Conservation (phyloP, 1,140 invertebrate genomes). For the Papilio machaon region DNA sequence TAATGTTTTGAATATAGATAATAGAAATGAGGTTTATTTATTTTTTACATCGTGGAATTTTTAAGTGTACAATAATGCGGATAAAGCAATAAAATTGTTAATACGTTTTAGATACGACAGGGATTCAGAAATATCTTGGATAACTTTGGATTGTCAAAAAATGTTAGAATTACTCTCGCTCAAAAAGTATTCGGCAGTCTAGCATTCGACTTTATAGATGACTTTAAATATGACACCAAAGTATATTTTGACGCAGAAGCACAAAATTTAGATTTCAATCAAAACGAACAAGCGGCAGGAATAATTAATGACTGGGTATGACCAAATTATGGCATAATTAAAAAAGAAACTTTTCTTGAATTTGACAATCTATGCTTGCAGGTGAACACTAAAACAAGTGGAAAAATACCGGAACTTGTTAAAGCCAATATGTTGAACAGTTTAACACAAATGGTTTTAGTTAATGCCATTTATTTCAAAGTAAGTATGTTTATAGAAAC, state of each 20-base stretch:
- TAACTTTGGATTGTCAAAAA: constrained; percentile 42
- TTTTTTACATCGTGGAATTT: not conserved
- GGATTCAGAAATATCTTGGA: constrained; percentile 46
- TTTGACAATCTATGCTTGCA: constrained; percentile 41
- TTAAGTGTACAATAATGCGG: not conserved
- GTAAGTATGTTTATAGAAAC: constrained; percentile 43
- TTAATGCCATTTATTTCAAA: constrained; percentile 83
- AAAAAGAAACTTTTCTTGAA: not conserved
- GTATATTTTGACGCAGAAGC: constrained; percentile 63
- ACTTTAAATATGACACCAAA: constrained; percentile 64
- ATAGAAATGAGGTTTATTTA: constrained; percentile 54
- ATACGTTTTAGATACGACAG: constrained; percentile 49
- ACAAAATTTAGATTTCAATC: constrained; percentile 81
- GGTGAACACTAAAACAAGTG: constrained; percentile 84
- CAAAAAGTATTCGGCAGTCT: constrained; percentile 53
- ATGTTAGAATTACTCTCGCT: constrained; percentile 50
- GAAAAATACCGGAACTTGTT: constrained; percentile 85
- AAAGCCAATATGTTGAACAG: constrained; percentile 63
- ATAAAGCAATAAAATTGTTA: not conserved
- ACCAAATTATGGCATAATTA: not conserved
- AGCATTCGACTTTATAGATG: constrained; percentile 46
- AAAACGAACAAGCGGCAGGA: constrained; percentile 72
- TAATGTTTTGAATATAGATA: constrained; percentile 67
- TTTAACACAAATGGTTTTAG: constrained; percentile 66
- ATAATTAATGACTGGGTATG: constrained; percentile 84